Evolutionary conservation across 2,797 vertebrate species (phyloP), one percentile per base, ranked within the genome.

Genomic region (Xenopus petersii): DNA sequence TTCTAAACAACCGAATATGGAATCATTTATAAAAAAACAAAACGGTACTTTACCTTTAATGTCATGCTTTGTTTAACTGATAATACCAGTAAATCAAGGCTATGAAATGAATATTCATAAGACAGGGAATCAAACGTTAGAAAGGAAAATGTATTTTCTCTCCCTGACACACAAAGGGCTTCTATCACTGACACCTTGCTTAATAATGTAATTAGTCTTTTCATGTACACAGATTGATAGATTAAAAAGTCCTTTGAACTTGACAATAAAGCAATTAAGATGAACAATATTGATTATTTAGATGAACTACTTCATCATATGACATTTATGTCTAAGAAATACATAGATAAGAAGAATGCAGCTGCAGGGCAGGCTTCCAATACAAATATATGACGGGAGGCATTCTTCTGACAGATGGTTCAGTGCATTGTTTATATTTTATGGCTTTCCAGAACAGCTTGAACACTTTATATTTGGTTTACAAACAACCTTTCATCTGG

Each of bases 141-240:
- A 68, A 67, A 73, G 42, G 70, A 74, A 64, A 69, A 69, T 73
- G 51, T 30, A 16, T 65, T 74, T 69, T 70, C 66, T 60, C 33
- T 78, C 12, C 51, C 55, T 66, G 71, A 65, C 63, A 61, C 70
- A 74, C 61, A 69, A 61, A 77, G 51, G 56, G 21, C 71, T 79
- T 74, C 59, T 74, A 54, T 66, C 71, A 66, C 77, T 74, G 77
- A 74, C 76, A 74, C 71, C 67, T 79, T 74, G 66, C 74, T 74
- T 79, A 79, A 79, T 79, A 79, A 74, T 74, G 71, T 79, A 79
- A 79, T 79, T 79, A 79, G 77, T 79, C 77, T 74, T 79, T 79
- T 74, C 67, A 79, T 74, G 71, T 69, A 79, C 64, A 63, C 47
- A 79, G 77, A 79, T 79, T 79, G 67, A 79, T 79, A 79, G 77